These are phyloP conservation scores for Oreochromis tanganicae DNA, from an alignment of 2,113 vertebrate species.

Conservation along the genomic window DNA sequence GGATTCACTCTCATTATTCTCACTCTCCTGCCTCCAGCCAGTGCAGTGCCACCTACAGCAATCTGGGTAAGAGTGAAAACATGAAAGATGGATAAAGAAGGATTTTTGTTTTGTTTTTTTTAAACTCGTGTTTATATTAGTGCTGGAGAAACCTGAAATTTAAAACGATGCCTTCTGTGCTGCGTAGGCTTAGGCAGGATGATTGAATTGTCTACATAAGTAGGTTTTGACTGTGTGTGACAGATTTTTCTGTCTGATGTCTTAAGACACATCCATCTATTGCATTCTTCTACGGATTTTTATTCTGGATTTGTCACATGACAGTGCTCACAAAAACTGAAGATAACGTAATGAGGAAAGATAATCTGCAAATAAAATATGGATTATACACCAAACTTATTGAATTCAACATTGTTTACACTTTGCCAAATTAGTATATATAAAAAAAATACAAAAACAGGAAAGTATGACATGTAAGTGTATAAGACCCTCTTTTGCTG, in stretches of 20 bases:
- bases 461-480: not conserved
- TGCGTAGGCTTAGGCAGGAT: not conserved
- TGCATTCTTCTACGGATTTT: not conserved
- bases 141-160: not conserved
- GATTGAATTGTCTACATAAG: not conserved
- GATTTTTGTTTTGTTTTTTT: not conserved
- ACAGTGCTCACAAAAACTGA: not conserved
- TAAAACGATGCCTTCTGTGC: not conserved
- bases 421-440: not conserved
- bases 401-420: not conserved
- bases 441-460: not conserved
- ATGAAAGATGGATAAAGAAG: not conserved
- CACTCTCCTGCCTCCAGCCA: conserved; percentile 75
- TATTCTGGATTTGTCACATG: not conserved
- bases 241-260: not conserved
- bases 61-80: conserved; percentile 79
- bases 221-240: not conserved
- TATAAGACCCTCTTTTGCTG: not conserved
- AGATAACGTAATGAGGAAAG: not conserved
- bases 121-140: not conserved
- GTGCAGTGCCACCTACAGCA: conserved; percentile 92
- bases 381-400: not conserved
- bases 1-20: conserved; percentile 61
- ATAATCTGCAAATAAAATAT: not conserved
- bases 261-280: not conserved